phyloP scores from a whole-genome alignment of 2,113 vertebrate genomes.

The Alosa alosa region DNA sequence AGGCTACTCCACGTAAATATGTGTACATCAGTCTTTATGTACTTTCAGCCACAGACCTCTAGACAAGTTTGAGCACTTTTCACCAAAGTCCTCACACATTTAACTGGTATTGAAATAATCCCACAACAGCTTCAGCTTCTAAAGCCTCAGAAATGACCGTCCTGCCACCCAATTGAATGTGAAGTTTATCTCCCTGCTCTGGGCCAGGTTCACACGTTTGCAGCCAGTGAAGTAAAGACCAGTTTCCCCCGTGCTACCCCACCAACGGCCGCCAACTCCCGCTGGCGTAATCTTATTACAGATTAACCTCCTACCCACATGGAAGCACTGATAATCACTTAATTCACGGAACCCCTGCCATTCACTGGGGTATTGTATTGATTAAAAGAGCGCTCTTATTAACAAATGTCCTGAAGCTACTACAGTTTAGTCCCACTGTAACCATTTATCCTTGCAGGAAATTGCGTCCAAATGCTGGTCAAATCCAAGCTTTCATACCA shows the following conservation, averaged over 20 bases:
- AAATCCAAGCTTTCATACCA: not conserved
- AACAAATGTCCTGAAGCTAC: not conserved
- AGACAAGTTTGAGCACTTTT: too few species aligned
- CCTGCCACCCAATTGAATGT: not conserved
- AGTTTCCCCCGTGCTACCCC: not conserved
- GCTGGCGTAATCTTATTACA: slow-evolving; percentile 63
- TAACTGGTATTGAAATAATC: not conserved
- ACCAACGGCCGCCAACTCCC: not conserved
- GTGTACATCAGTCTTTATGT: too few species aligned
- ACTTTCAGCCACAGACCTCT: too few species aligned
- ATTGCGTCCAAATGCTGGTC: not conserved
- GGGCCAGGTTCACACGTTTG: not conserved
- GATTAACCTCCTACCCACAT: slow-evolving; percentile 62
- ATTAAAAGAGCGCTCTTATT: not conserved
- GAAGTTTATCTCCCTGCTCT: not conserved
- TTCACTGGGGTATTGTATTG: slow-evolving; percentile 4
- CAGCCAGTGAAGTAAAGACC: not conserved
- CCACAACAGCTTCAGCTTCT: not conserved
- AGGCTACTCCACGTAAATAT: too few species aligned
- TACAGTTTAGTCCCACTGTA: not conserved
- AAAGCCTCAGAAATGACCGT: not conserved
- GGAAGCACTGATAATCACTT: slow-evolving; percentile 56
- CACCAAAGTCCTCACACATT: too few species aligned
- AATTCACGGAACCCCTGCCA: not conserved
- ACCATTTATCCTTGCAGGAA: not conserved